phyloP scores from a whole-genome alignment of 2,113 vertebrate species.

The Kryptolebias marmoratus region DNA sequence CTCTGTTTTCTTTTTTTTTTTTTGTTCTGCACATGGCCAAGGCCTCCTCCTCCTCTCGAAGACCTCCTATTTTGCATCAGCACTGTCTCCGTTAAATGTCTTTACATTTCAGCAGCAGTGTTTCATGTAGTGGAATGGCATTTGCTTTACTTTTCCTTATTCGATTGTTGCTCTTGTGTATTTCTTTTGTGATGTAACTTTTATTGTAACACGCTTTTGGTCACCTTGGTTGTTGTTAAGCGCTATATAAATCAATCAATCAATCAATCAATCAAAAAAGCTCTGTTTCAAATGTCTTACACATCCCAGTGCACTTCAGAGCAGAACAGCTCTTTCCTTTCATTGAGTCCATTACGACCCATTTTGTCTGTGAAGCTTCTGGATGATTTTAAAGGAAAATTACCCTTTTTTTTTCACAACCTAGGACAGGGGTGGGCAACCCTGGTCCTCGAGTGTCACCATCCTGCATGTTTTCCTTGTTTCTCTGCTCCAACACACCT shows the following conservation, averaged over 20 bases:
- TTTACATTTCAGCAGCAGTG: background rate
- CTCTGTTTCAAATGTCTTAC: constrained; percentile 33
- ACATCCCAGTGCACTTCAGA: constrained; percentile 13
- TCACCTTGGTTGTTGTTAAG: too few species aligned
- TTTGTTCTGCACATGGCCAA: background rate
- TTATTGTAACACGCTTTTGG: too few species aligned
- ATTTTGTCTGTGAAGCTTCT: background rate
- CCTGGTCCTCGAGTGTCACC: too few species aligned
- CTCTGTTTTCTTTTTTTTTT: constrained; percentile 6
- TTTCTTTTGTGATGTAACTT: too few species aligned
- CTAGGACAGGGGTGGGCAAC: background rate
- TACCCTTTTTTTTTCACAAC: background rate
- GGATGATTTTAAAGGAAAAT: constrained; percentile 1
- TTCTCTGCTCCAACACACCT: too few species aligned
- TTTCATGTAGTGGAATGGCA: background rate
- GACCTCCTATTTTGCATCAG: background rate
- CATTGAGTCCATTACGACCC: constrained; percentile 11
- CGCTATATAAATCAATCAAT: too few species aligned
- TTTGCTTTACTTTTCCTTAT: too few species aligned
- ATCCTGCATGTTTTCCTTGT: too few species aligned
- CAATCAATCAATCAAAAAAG: background rate
- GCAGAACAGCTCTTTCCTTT: constrained; percentile 21
- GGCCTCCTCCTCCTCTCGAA: background rate
- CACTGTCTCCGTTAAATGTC: background rate
- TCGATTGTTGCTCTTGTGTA: too few species aligned